phyloP scores from a whole-genome alignment of 2,888 invertebrate species.

The Itoplectis maculator region DNA sequence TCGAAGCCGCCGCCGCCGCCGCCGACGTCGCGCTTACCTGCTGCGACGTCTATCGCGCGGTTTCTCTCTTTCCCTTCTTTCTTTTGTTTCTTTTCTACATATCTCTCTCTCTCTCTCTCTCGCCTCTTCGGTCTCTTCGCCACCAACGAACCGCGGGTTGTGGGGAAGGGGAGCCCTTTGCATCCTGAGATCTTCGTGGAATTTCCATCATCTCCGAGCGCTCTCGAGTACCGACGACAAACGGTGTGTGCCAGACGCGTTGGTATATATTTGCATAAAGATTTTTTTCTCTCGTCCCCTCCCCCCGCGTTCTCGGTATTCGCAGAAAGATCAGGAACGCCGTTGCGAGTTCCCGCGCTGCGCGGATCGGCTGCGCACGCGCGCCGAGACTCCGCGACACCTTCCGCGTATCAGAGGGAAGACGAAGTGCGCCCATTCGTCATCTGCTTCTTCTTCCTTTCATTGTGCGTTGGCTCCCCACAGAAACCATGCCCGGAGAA shows the following conservation, averaged over 20 bases:
- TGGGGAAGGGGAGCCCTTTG: no score
- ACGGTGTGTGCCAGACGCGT: constrained; percentile 32
- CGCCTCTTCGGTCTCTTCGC: background rate
- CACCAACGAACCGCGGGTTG: background rate
- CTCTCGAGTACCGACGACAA: constrained; percentile 38
- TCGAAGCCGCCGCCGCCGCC: background rate
- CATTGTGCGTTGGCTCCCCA: no score
- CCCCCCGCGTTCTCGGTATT: constrained; percentile 4
- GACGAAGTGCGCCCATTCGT: no score
- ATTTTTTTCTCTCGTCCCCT: constrained; percentile 1
- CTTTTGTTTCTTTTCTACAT: no score
- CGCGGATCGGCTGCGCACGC: background rate
- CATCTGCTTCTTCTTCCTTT: no score
- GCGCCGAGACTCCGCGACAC: background rate
- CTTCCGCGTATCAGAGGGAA: no score
- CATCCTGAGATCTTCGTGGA: constrained; percentile 43
- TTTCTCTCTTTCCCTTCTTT: no score
- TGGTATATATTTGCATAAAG: constrained; percentile 47
- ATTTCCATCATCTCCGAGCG: constrained; percentile 31
- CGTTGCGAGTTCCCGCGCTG: background rate
- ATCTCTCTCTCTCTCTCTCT: background rate
- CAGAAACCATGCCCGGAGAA: no score
- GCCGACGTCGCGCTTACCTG: background rate
- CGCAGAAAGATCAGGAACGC: constrained; percentile 16
- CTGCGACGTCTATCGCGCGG: background rate